These are phyloP conservation scores for Parapsyche elsis DNA, from an alignment of 1,140 invertebrate species.

Conservation along the genomic window DNA sequence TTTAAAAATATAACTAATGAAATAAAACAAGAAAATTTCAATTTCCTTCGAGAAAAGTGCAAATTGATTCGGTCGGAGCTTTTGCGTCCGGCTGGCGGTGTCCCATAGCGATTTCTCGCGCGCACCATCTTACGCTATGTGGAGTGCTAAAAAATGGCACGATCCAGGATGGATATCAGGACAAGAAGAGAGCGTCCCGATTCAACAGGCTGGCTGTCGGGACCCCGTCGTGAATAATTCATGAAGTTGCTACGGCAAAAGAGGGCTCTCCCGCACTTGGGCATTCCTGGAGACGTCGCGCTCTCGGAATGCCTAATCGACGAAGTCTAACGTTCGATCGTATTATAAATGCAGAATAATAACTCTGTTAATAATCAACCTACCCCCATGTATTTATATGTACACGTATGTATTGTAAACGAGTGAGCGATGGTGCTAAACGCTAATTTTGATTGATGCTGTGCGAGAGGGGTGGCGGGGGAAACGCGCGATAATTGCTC, in stretches of 20 bases:
- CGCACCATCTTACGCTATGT: neutral
- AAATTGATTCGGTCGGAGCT: too few species aligned
- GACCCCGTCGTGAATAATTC: conserved; percentile 33
- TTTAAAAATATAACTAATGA: too few species aligned
- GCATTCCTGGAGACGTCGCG: conserved; percentile 4
- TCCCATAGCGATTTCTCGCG: too few species aligned
- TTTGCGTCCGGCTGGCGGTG: too few species aligned
- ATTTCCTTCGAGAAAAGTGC: too few species aligned
- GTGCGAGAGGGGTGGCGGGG: too few species aligned
- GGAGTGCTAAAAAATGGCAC: conserved; percentile 23
- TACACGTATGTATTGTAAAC: too few species aligned
- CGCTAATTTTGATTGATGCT: too few species aligned
- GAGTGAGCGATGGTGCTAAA: too few species aligned
- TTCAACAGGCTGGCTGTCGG: conserved; percentile 39
- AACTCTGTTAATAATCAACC: neutral
- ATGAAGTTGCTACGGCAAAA: conserved; percentile 6
- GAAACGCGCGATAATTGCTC: too few species aligned
- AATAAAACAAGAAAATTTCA: too few species aligned
- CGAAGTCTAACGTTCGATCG: neutral
- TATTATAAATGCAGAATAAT: neutral
- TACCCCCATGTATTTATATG: neutral
- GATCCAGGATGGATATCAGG: conserved; percentile 35
- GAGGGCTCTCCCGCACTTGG: conserved; percentile 25
- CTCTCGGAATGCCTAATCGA: neutral
- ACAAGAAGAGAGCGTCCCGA: conserved; percentile 1